A percentile compares a stretch with the other conserved stretches of the same genome.
Conservation (phyloP, 2,797 vertebrate species). For the Gouania willdenowi region DNA sequence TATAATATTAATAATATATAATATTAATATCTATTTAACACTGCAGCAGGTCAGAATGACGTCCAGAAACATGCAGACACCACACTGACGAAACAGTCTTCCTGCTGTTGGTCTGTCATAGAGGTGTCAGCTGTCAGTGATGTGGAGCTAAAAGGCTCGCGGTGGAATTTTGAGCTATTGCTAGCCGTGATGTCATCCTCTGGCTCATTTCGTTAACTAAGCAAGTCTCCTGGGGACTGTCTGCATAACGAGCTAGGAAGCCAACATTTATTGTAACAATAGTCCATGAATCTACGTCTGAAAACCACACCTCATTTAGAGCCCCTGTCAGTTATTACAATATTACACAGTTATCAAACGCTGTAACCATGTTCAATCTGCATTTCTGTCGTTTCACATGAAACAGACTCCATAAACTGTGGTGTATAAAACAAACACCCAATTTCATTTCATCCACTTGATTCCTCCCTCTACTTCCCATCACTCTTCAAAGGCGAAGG, state of each 20-base stretch:
- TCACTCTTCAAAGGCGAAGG: slow-evolving; percentile 58
- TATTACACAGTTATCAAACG: slow-evolving; percentile 12
- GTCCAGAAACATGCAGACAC: slow-evolving; percentile 9
- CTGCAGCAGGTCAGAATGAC: slow-evolving; percentile 12
- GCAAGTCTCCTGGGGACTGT: slow-evolving; percentile 10
- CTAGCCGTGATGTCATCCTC: slow-evolving; percentile 40
- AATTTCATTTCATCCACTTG: slow-evolving; percentile 56
- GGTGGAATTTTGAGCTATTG: slow-evolving; percentile 60
- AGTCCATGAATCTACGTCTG: slow-evolving; percentile 4
- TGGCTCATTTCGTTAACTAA: slow-evolving; percentile 36
- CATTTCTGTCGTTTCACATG: slow-evolving; percentile 46
- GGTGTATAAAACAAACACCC: slow-evolving; percentile 54
- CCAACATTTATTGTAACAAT: too few relatives aligned
- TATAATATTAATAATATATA: too few relatives aligned
- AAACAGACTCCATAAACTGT: slow-evolving; percentile 40
- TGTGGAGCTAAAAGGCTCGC: slow-evolving; percentile 29
- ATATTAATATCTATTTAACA: too few relatives aligned
- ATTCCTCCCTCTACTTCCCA: slow-evolving; percentile 50
- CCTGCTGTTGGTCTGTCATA: slow-evolving; percentile 28
- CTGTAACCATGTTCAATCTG: slow-evolving; percentile 16
- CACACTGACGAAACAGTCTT: slow-evolving; percentile 27
- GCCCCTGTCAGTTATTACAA: slow-evolving; percentile 1
- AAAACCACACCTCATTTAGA: too few relatives aligned
- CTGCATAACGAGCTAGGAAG: neutral
- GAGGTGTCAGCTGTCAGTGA: slow-evolving; percentile 56